phyloP scores from a whole-genome alignment of 2,797 vertebrate species.

The Arremon brunneinucha region DNA sequence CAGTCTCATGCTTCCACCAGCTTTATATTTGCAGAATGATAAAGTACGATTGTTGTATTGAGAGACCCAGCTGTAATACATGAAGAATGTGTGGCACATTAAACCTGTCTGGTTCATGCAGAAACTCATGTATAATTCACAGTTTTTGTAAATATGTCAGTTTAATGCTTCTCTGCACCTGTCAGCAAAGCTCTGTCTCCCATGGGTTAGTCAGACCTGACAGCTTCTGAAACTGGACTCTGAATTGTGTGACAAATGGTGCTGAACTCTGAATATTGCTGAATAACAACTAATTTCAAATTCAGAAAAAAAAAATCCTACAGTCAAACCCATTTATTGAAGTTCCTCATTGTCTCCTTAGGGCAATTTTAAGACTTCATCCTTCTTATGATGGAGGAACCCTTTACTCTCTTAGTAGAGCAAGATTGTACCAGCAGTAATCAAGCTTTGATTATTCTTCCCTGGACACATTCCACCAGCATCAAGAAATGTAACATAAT shows the following conservation, averaged over 20 bases:
- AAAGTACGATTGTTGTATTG: neutral
- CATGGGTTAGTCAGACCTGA: neutral
- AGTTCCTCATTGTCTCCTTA: neutral
- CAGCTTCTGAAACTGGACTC: neutral
- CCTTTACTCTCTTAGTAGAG: neutral
- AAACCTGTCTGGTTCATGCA: constrained; percentile 11
- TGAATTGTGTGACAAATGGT: neutral
- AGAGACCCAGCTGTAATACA: neutral
- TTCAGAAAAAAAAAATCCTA: neutral
- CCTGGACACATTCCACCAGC: neutral
- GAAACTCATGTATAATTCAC: constrained; percentile 45
- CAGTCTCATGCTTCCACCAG: neutral
- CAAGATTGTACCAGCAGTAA: neutral
- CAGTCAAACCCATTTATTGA: neutral
- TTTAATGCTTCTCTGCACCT: neutral
- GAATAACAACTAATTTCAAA: neutral
- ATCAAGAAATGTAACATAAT: neutral
- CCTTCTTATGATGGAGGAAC: neutral
- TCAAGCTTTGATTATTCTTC: neutral
- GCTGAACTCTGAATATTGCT: neutral
- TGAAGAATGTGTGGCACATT: neutral
- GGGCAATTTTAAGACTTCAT: neutral
- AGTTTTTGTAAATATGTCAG: constrained; percentile 26
- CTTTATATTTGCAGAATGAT: neutral
- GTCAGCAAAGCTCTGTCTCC: neutral